phyloP scores from a whole-genome alignment of 2,113 vertebrate genomes.

The Eonycteris spelaea region DNA sequence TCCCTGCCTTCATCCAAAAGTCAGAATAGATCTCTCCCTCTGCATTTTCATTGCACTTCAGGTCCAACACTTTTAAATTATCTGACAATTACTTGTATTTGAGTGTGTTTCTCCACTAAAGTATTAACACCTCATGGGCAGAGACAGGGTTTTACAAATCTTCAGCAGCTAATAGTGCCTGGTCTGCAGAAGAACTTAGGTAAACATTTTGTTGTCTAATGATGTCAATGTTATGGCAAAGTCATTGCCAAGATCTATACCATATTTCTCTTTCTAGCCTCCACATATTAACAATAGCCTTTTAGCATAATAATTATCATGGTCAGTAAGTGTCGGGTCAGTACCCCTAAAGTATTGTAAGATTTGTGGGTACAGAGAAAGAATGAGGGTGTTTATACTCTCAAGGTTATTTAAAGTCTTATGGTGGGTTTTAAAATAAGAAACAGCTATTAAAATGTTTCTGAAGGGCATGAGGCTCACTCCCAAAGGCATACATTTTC shows the following conservation, averaged over 20 bases:
- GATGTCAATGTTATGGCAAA: not conserved
- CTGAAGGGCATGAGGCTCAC: not conserved
- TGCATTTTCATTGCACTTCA: slow-evolving; percentile 2
- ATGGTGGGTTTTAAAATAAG: not conserved
- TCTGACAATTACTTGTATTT: not conserved
- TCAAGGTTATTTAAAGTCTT: slow-evolving; percentile 7
- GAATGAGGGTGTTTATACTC: not conserved
- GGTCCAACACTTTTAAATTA: not conserved
- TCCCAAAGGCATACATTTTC: slow-evolving; percentile 15
- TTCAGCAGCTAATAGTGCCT: not conserved
- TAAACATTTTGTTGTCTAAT: not conserved
- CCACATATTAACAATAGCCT: not conserved
- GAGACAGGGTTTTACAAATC: not conserved
- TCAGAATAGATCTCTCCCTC: not conserved
- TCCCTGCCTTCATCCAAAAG: not conserved
- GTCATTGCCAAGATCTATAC: not conserved
- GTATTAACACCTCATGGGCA: not conserved
- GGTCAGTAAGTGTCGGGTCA: not conserved
- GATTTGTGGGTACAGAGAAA: not conserved
- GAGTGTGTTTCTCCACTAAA: not conserved
- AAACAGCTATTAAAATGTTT: slow-evolving; percentile 32
- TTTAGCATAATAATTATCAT: not conserved
- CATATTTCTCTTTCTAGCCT: slow-evolving; percentile 10
- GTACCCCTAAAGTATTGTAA: not conserved
- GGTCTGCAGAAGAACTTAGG: not conserved